A percentile compares a stretch with the other conserved stretches of the same genome.
Evolutionary conservation across 2,888 invertebrate genomes (phyloP).

Genomic region (Philereme vetulata): DNA sequence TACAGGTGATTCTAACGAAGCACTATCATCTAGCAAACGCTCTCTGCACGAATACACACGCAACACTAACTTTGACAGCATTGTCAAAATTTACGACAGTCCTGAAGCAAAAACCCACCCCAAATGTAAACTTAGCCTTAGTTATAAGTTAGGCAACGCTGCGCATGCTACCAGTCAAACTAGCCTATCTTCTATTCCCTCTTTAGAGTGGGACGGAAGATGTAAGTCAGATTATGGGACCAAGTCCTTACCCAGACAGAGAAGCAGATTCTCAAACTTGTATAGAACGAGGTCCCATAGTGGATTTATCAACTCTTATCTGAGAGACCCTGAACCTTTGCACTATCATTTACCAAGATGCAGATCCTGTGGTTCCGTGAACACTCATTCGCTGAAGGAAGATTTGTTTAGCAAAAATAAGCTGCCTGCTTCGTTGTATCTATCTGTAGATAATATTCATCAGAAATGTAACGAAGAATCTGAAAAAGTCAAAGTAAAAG

Average conservation of each 20-base stretch:
- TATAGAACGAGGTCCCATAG: conserved; percentile 72
- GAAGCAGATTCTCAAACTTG: conserved; percentile 40
- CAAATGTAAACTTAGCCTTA: conserved; percentile 69
- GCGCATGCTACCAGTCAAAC: conserved; percentile 60
- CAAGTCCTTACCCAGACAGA: conserved; percentile 59
- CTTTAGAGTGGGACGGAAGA: conserved; percentile 69
- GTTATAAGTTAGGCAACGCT: conserved; percentile 45
- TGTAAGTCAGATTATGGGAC: conserved; percentile 61
- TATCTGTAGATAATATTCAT: conserved; percentile 64
- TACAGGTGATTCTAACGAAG: conserved; percentile 59
- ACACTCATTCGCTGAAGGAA: conserved; percentile 45
- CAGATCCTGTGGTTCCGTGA: conserved; percentile 58
- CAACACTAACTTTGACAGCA: conserved; percentile 58
- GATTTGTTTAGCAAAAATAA: conserved; percentile 45
- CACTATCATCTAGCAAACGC: conserved; percentile 53
- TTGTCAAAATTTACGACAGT: conserved; percentile 58
- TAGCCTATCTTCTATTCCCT: conserved; percentile 68
- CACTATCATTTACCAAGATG: conserved; percentile 76
- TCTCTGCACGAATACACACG: conserved; percentile 63
- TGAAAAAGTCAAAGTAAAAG: conserved; percentile 55
- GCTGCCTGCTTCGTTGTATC: conserved; percentile 45
- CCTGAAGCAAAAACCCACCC: conserved; percentile 43
- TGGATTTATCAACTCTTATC: conserved; percentile 68
- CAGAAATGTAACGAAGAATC: conserved; percentile 54
- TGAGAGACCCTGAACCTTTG: conserved; percentile 66